phyloP scores from a whole-genome alignment of 2,113 vertebrate species.

The Suncus etruscus region DNA sequence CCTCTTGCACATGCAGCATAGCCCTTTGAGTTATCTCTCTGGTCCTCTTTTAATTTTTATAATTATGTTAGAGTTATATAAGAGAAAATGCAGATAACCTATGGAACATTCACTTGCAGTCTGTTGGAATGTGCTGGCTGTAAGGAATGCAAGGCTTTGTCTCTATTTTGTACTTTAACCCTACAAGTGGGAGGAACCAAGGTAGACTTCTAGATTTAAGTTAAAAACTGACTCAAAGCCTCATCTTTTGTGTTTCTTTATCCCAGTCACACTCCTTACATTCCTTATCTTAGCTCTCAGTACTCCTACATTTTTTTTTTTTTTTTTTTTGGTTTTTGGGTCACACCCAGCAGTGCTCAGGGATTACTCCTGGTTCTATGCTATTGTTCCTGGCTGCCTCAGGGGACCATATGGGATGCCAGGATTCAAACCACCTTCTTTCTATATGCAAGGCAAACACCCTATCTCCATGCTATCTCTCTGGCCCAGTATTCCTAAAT shows the following conservation, averaged over 20 bases:
- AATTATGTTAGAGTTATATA: background rate
- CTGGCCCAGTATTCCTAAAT: background rate
- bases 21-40: too few species aligned
- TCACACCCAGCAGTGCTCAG: too few species aligned
- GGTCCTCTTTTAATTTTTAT: background rate
- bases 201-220: background rate
- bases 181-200: background rate
- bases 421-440: too few species aligned
- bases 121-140: background rate
- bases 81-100: background rate
- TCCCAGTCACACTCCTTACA: background rate
- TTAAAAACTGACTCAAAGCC: background rate
- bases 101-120: background rate
- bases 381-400: too few species aligned
- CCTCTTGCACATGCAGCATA: too few species aligned
- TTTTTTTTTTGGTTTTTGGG: too few species aligned
- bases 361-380: too few species aligned
- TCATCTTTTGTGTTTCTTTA: background rate
- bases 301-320: background rate
- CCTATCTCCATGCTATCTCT: too few species aligned
- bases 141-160: background rate
- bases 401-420: too few species aligned
- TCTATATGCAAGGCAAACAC: too few species aligned
- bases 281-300: background rate
- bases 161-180: background rate